Evolutionary conservation across 1,140 invertebrate genomes (phyloP).

Genomic region (Alviniconcha marisindica): DNA sequence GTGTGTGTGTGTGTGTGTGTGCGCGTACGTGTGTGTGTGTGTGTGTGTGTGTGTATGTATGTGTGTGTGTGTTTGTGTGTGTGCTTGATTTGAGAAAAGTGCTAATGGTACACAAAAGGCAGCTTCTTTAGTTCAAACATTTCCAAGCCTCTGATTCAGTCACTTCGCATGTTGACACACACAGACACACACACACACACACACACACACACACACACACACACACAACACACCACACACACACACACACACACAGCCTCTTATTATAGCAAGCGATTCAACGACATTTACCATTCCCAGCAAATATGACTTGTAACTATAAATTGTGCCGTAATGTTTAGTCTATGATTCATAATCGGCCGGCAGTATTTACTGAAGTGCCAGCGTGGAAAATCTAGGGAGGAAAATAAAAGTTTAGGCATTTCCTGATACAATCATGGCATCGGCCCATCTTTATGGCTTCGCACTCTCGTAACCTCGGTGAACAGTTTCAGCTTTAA

Average conservation of each 20-base stretch:
- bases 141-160: no score
- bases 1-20: background rate
- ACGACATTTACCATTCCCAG: background rate
- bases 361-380: slow-evolving; percentile 20
- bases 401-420: background rate
- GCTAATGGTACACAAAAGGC: no score
- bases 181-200: background rate
- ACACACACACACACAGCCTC: background rate
- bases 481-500: no score
- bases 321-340: slow-evolving; percentile 33
- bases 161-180: background rate
- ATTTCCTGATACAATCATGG: slow-evolving; percentile 5
- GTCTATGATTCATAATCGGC: slow-evolving; percentile 40
- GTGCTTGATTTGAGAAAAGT: background rate
- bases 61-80: background rate
- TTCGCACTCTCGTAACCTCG: background rate
- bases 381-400: background rate
- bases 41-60: background rate
- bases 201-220: background rate
- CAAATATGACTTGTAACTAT: background rate
- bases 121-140: no score
- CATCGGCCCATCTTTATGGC: background rate
- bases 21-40: no score
- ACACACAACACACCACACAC: background rate
- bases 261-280: background rate